Evolutionary conservation across 2,797 vertebrate species (phyloP), one percentile per base, ranked within the genome.

Genomic region (Pogonophryne albipinna): DNA sequence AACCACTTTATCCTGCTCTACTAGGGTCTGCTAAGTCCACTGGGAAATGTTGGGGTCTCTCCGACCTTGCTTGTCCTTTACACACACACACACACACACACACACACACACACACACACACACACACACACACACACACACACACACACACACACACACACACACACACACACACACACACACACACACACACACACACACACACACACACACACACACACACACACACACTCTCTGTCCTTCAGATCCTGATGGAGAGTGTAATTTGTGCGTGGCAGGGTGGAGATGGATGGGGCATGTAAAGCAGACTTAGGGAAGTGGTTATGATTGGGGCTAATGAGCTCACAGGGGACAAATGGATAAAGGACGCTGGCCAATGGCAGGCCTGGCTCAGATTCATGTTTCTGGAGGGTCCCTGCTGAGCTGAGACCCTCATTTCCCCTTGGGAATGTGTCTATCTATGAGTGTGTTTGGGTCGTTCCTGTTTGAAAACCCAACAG

Each of bases 301-400:
- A 84, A 80, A 76, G 76, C 69, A 82, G 80, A 87, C 71, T 82
- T 82, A 83, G 80, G 86, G 90, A 91, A 91, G 92, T 89, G 87
- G 91, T 86, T 83, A 86, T 92, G 91, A 90, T 93, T 85, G 89
- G 80, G 85, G 91, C 88, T 95, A 94, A 95, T 94, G 93, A 94
- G 93, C 90, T 92, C 93, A 94, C 89, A 87, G 78, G 93, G 93
- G 91, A 94, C 81, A 53, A 84, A 67, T 78, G 79, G 85, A 87
- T 74, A 72, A 85, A 85, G 80, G 82, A 83, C 79, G 87, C 80
- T 42, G 78, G 78, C 84, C 85, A 85, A 87, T 90, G 62, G 88
- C 42, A 52, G 47, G 10, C 61, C 55, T 38, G 57, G 31, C 65
- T 89, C 74, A 57, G 61, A 74, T 78, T 71, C 85, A 66, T 51